phyloP scores from a whole-genome alignment of 2,113 vertebrate genomes.

The Apistogramma diplotaenia region DNA sequence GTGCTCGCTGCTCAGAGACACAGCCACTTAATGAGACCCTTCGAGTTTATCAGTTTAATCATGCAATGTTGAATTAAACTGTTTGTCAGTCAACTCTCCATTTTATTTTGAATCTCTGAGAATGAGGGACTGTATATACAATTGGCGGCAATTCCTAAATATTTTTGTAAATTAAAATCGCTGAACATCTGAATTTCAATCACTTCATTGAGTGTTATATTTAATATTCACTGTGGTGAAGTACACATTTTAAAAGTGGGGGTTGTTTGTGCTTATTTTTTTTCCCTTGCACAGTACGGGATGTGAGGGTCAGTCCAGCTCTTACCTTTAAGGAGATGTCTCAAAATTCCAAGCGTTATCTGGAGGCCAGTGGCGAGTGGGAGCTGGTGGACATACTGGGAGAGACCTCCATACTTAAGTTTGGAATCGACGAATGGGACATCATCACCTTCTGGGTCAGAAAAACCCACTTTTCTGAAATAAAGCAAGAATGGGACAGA shows the following conservation, averaged over 20 bases:
- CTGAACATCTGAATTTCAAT: not conserved
- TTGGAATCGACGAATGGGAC: constrained; percentile 82
- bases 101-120: not conserved
- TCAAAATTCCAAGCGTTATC: constrained; percentile 77
- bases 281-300: constrained; percentile 59
- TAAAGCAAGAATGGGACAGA: not conserved
- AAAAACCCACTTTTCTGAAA: not conserved
- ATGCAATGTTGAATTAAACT: too few relatives aligned
- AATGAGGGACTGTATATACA: not conserved
- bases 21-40: too few relatives aligned
- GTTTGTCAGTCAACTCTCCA: too few relatives aligned
- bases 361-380: constrained; percentile 82
- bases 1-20: too few relatives aligned
- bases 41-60: too few relatives aligned
- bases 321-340: constrained; percentile 79
- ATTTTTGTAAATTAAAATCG: not conserved
- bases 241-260: not conserved
- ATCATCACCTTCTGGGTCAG: constrained; percentile 83
- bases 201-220: too few relatives aligned
- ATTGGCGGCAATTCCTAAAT: not conserved
- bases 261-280: not conserved
- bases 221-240: too few relatives aligned
- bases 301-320: constrained; percentile 77
- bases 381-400: constrained; percentile 75
- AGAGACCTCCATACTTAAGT: constrained; percentile 70